Conservation (phyloP, 92 coral and sea anemone genomes). For the Scolanthus callimorphus region DNA sequence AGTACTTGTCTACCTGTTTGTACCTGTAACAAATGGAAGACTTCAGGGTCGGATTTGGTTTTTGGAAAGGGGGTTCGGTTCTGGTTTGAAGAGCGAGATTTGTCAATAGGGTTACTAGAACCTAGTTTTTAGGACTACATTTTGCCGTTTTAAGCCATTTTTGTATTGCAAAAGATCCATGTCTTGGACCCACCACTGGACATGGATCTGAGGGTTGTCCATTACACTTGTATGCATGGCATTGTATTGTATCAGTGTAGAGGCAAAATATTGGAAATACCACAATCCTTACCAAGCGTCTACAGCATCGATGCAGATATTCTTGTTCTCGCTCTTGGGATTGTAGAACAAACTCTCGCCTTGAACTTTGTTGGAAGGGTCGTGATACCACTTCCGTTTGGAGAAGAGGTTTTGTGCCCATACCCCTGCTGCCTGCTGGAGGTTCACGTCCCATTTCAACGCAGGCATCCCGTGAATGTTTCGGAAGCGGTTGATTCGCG, state of each 20-base stretch:
- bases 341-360: neutral
- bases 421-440: neutral
- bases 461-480: neutral
- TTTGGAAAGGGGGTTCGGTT: too few species aligned
- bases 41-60: too few species aligned
- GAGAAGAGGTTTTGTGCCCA: neutral
- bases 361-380: neutral
- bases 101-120: too few species aligned
- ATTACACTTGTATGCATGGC: too few species aligned
- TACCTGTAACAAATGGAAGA: neutral
- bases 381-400: neutral
- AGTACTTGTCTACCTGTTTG: neutral
- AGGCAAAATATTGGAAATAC: too few species aligned
- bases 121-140: too few species aligned
- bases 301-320: neutral
- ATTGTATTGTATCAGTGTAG: too few species aligned
- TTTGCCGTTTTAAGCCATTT: too few species aligned
- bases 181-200: too few species aligned
- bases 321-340: neutral
- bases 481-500: neutral
- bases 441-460: neutral
- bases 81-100: too few species aligned
- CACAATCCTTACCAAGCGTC: neutral
- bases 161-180: too few species aligned
- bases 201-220: too few species aligned